A percentile compares a stretch with the other conserved stretches of the same genome.
Conservation (phyloP, 2,797 vertebrate species). For the Pteropus rufus region DNA sequence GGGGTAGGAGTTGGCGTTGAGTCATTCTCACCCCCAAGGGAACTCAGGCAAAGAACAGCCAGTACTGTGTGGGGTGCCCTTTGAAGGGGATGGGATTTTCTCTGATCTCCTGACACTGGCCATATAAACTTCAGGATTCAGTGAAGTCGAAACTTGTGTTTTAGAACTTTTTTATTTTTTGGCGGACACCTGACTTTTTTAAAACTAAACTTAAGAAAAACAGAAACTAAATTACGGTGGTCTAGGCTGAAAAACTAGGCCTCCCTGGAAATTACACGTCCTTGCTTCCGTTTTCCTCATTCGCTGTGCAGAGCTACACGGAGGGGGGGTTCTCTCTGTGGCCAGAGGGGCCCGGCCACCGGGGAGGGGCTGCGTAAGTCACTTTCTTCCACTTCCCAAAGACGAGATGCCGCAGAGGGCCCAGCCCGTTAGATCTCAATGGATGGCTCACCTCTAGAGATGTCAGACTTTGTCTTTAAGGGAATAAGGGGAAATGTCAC, state of each 20-base stretch:
- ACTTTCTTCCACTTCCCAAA: background rate
- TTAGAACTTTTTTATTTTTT: background rate
- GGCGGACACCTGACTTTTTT: background rate
- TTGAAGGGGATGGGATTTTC: conserved; percentile 46
- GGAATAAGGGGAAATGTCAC: background rate
- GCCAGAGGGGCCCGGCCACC: background rate
- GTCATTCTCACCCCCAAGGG: conserved; percentile 2
- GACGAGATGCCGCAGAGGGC: background rate
- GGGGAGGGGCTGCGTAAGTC: background rate
- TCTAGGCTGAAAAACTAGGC: background rate
- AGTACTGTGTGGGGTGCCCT: conserved; percentile 44
- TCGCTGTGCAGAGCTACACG: background rate
- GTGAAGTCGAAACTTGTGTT: conserved; percentile 10
- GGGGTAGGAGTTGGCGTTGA: background rate
- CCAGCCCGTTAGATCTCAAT: background rate
- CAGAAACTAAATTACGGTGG: background rate
- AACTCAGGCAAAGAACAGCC: conserved; percentile 47
- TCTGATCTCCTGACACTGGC: conserved; percentile 26
- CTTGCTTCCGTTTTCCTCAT: background rate
- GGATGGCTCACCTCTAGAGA: background rate
- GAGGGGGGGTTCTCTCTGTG: background rate
- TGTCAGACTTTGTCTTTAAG: background rate
- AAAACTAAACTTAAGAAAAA: conserved; percentile 17
- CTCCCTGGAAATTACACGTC: background rate
- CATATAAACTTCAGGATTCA: conserved; percentile 57